Base-by-base conservation (phyloP, 2,113 vertebrate species). In the Mellivora capensis region DNA sequence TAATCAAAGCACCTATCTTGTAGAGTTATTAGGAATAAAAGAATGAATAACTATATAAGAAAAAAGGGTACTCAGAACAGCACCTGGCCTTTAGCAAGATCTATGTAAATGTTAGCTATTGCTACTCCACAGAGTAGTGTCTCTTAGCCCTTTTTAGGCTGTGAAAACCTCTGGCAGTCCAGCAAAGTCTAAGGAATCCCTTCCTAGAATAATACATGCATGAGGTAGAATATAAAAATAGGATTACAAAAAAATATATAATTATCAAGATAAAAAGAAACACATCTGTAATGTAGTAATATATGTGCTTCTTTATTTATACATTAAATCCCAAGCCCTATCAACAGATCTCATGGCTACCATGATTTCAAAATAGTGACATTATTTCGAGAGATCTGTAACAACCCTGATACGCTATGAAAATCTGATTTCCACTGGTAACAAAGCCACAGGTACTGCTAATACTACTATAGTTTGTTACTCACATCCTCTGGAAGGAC, bases 361-460 rank as follows among this genome's bases (percentile, higher is more conserved):
- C 49, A 83, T 79, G 27, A 79, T 77, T 96, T 80, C 82, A 64
- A 85, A 89, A 89, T 80, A 71, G 47, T 93, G 52, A 62, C 64
- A 21, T 79, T 69, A 87, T 87, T 96, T 87, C 39, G 31, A 83
- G 61, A 83, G 85, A 77, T 88, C 15, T 77, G 85, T 42, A 94
- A 71, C 91, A 90, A 71, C 37, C 37, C 37, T 90, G 74, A 71
- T 91, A 72, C 17, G 20, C 84, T 83, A 87, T 59, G 74, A 87
- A 94, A 94, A 94, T 87, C 47, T 87, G 37, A 94, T 87, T 94
- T 87, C 23, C 52, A 3, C 81, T 96, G 61, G 71, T 93, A 52
- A 88, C 86, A 85, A 84, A 93, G 21, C 69, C 47, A 79, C n/a
- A 52, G 18, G 31, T 54, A 67, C 57, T 88, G 64, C 62, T 86